Evolutionary conservation across 2,888 invertebrate genomes (phyloP).

Genomic region (Lysandra coridon): DNA sequence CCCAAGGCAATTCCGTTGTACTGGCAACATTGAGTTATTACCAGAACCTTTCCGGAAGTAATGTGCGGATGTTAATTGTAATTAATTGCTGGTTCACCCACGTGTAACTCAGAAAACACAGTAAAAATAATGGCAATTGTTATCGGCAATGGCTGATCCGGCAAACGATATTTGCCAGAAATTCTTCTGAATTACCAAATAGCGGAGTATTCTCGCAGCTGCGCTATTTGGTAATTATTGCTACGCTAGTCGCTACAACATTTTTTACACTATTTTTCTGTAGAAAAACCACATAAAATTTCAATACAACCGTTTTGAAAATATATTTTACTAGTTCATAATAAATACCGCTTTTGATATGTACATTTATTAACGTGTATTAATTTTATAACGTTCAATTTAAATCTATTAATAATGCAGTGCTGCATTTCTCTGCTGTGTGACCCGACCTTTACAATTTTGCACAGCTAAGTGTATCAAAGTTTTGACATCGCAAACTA

Average conservation of each 20-base stretch:
- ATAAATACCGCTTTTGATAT: too few relatives aligned
- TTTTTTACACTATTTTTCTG: too few relatives aligned
- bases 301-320: too few relatives aligned
- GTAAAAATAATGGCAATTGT: background rate
- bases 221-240: too few relatives aligned
- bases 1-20: background rate
- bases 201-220: too few relatives aligned
- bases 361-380: too few relatives aligned
- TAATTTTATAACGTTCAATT: too few relatives aligned
- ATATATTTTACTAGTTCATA: too few relatives aligned
- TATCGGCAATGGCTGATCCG: background rate
- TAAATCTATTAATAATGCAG: background rate
- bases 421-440: background rate
- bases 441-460: background rate
- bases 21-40: constrained; percentile 9
- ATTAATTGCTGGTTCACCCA: background rate
- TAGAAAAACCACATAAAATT: too few relatives aligned
- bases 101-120: background rate
- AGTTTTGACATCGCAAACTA: background rate
- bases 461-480: background rate
- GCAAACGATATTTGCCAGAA: too few relatives aligned
- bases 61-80: constrained; percentile 1
- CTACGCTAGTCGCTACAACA: too few relatives aligned
- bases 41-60: background rate
- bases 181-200: too few relatives aligned